Conservation (phyloP, 2,113 vertebrate species). For the Crocuta crocuta region DNA sequence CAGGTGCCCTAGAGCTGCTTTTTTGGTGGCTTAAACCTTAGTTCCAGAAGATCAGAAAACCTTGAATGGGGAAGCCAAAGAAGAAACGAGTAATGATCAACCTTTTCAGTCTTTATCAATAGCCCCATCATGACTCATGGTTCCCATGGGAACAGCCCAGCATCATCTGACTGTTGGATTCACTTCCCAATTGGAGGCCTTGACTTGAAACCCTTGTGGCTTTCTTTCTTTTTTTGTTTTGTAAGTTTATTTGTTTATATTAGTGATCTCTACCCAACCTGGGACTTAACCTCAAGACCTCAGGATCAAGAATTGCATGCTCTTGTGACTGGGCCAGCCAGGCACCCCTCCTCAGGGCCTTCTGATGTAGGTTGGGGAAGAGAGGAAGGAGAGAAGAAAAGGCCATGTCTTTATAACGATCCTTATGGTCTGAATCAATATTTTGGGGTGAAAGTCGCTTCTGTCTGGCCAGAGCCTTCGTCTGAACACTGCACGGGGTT, state of each 20-base stretch:
- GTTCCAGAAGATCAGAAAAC: conserved; percentile 45
- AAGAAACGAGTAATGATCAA: conserved; percentile 6
- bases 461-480: not conserved
- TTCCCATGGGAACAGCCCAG: conserved; percentile 15
- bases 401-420: not conserved
- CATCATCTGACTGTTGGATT: not conserved
- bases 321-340: not conserved
- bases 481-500: not conserved
- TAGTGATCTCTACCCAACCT: not conserved
- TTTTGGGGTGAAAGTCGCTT: conserved; percentile 27
- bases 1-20: not conserved
- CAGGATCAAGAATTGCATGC: not conserved
- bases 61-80: conserved; percentile 5
- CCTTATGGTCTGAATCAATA: not conserved
- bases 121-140: conserved; percentile 1
- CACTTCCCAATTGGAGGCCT: conserved; percentile 40
- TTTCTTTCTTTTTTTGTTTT: not conserved
- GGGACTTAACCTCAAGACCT: not conserved
- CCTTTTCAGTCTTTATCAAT: not conserved
- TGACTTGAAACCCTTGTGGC: not conserved
- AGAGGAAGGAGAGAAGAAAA: conserved; percentile 5
- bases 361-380: conserved; percentile 14
- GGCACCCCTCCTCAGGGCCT: not conserved
- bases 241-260: not conserved
- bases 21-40: conserved; percentile 28